Evolutionary conservation across 2,113 vertebrate species (phyloP), one percentile per base, ranked within the genome.

Genomic region (Syrmaticus mikado): DNA sequence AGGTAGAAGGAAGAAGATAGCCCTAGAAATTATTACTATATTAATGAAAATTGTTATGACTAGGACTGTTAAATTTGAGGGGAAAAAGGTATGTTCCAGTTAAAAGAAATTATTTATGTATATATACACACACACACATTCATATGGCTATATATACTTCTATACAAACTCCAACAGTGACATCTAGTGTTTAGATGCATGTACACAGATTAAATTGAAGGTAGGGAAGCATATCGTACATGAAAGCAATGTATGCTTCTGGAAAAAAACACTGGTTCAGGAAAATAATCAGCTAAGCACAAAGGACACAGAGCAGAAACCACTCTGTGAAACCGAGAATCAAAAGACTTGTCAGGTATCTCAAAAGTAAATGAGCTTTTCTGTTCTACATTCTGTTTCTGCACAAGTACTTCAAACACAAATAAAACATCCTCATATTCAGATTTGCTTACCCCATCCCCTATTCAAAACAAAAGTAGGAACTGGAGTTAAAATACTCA

Each of bases 101-200:
- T 81, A 6, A 74, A 81, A 76, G 75, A 27, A 53, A 41, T n/a
- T 25, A 7, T 41, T 50, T 4, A 46, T 58, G 67, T 7, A 25
- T 13, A 61, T 19, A 30, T 1, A 40, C 4, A 66, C 8, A 73
- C 11, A 40, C 8, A 6, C 10, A 22, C 10, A 8, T 11, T 20
- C 8, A 6, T 1, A 20, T 24, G 10, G 1, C 52, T 2, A 10
- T 4, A 75, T 43, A 48, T 11, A 38, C 41, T 20, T 19, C 5
- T 3, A 64, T 45, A 64, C 19, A 55, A 95, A 73, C 68, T 41
- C 43, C 96, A 97, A 97, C 73, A 98, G 85, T 97, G 98, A 97
- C 97, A 96, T 76, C 97, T 98, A 97, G 96, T 77, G 97, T 93
- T 85, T 24, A 82, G 94, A 74, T 52, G 57, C n/a, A 62, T 75